Conservation (phyloP, 1,140 invertebrate genomes). For the Gerris buenoi region DNA sequence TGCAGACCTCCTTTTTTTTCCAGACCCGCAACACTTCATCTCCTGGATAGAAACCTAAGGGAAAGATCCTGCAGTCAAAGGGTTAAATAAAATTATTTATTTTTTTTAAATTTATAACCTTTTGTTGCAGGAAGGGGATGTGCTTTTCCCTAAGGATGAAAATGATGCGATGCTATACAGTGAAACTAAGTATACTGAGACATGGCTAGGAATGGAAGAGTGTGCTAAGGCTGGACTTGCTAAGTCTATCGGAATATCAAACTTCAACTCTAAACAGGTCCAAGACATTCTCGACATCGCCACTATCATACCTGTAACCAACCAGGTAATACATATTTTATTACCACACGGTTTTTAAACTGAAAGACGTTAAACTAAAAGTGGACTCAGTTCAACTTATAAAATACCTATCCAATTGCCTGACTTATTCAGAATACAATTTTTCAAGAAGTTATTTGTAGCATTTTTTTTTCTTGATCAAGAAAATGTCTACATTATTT, state of each 20-base stretch:
- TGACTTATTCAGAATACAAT: background rate
- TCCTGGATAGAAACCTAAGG: too few relatives aligned
- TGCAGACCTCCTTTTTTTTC: too few relatives aligned
- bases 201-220: conserved; percentile 78
- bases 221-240: conserved; percentile 52
- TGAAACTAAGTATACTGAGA: conserved; percentile 67
- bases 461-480: background rate
- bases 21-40: too few relatives aligned
- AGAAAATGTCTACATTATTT: background rate
- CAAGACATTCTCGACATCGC: conserved; percentile 48
- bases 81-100: too few relatives aligned
- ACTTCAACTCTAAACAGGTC: conserved; percentile 76
- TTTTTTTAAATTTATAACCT: too few relatives aligned
- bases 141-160: conserved; percentile 43
- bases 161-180: conserved; percentile 42
- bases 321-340: conserved; percentile 43
- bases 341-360: background rate
- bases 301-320: conserved; percentile 56
- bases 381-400: background rate
- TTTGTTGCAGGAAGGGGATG: conserved; percentile 35
- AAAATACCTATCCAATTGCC: background rate
- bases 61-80: too few relatives aligned
- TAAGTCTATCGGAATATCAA: conserved; percentile 72
- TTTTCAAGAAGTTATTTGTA: background rate
- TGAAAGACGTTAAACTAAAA: background rate